Conservation (phyloP, 2,113 vertebrate species). For the Pithys albifrons region DNA sequence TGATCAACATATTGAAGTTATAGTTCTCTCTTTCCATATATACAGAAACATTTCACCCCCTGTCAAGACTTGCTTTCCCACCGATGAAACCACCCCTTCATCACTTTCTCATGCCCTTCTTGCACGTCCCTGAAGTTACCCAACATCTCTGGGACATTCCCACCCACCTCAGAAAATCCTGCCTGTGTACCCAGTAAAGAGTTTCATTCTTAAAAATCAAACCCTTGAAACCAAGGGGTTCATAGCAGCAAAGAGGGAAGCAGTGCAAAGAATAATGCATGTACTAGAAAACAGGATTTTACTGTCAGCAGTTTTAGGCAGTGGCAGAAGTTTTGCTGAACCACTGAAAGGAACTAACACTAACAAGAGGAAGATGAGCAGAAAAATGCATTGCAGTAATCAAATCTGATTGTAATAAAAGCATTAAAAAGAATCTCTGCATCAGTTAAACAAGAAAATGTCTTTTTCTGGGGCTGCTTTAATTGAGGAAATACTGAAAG, state of each 20-base stretch:
- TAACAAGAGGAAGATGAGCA: conserved; percentile 24
- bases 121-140: not conserved
- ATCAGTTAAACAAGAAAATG: not conserved
- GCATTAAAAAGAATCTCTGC: not conserved
- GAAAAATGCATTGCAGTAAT: conserved; percentile 15
- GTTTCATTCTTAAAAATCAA: conserved; percentile 54
- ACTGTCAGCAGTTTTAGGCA: not conserved
- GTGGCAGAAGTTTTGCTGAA: conserved; percentile 37
- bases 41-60: not conserved
- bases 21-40: not conserved
- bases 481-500: not conserved
- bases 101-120: not conserved
- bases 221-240: not conserved
- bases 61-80: not conserved
- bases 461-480: not conserved
- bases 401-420: not conserved
- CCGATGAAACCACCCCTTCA: not conserved
- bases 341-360: conserved; percentile 39
- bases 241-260: not conserved
- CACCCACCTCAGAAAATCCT: not conserved
- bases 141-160: not conserved
- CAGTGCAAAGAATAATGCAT: not conserved
- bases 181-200: not conserved
- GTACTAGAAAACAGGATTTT: not conserved
- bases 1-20: not conserved